These are phyloP conservation scores for Gonocerus acuteangulatus DNA, from an alignment of 2,888 invertebrate genomes.

Conservation along the genomic window DNA sequence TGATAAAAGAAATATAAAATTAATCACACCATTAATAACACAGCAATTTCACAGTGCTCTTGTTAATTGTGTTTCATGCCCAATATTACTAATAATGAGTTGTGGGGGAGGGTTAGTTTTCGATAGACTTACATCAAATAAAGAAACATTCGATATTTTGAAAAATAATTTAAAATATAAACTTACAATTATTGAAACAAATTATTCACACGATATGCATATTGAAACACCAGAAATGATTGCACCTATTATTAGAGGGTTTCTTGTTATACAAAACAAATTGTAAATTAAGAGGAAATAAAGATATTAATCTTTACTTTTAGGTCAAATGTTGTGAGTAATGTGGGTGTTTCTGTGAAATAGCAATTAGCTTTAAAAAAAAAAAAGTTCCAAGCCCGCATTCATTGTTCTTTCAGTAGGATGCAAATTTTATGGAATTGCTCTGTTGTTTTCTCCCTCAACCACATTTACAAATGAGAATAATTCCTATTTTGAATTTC, in stretches of 20 bases:
- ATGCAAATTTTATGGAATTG: no score
- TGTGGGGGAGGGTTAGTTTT: slow-evolving; percentile 34
- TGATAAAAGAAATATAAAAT: slow-evolving; percentile 38
- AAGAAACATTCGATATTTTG: slow-evolving; percentile 21
- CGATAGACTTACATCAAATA: slow-evolving; percentile 9
- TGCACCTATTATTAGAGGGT: slow-evolving; percentile 32
- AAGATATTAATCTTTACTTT: no score
- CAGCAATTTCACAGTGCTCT: slow-evolving; percentile 33
- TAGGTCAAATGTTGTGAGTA: no score
- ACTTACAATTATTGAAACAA: slow-evolving; percentile 29
- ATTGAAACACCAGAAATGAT: slow-evolving; percentile 36
- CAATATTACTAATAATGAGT: slow-evolving; percentile 38
- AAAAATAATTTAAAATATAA: slow-evolving; percentile 21
- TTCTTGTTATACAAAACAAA: slow-evolving; percentile 23
- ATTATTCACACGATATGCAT: slow-evolving; percentile 38
- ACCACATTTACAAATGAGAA: no score
- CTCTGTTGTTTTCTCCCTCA: no score
- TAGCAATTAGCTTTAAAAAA: no score
- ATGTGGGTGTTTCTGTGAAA: no score
- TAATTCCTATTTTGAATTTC: no score
- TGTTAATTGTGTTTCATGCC: slow-evolving; percentile 36
- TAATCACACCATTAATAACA: slow-evolving; percentile 30
- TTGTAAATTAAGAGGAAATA: no score
- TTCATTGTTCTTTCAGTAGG: no score
- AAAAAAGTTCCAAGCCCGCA: no score